Conservation (phyloP, 2,797 vertebrate genomes). For the Kryptopterus vitreolus region DNA sequence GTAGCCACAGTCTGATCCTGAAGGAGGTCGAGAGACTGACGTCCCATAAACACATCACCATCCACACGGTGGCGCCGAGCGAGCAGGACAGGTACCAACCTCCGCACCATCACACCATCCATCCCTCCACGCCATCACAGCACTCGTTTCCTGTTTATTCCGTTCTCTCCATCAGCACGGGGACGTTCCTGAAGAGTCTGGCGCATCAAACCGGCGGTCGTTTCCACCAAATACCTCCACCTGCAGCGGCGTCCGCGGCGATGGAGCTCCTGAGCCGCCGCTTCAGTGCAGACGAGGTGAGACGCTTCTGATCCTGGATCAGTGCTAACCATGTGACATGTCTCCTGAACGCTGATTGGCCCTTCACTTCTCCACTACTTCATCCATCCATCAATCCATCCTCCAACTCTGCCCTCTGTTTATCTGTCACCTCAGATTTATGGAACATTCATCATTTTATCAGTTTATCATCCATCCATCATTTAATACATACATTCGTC, state of each 20-base stretch:
- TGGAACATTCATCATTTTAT: no score
- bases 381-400: not conserved
- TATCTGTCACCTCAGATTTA: no score
- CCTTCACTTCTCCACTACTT: not conserved
- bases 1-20: slow-evolving; percentile 74
- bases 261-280: slow-evolving; percentile 65
- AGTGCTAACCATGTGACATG: not conserved
- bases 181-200: slow-evolving; percentile 74
- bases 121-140: not conserved
- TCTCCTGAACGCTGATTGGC: not conserved
- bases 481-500: not conserved
- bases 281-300: slow-evolving; percentile 67
- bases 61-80: slow-evolving; percentile 77
- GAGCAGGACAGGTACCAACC: slow-evolving; percentile 67
- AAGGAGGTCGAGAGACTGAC: slow-evolving; percentile 64
- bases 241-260: slow-evolving; percentile 60
- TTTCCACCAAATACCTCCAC: slow-evolving; percentile 70
- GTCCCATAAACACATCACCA: slow-evolving; percentile 59
- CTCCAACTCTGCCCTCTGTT: not conserved
- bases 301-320: slow-evolving; percentile 24
- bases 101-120: no score
- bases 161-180: slow-evolving; percentile 60
- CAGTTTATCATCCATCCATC: not conserved
- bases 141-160: not conserved
- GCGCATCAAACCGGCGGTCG: slow-evolving; percentile 75